phyloP scores from a whole-genome alignment of 2,113 vertebrate genomes.

The Triplophysa rosa region DNA sequence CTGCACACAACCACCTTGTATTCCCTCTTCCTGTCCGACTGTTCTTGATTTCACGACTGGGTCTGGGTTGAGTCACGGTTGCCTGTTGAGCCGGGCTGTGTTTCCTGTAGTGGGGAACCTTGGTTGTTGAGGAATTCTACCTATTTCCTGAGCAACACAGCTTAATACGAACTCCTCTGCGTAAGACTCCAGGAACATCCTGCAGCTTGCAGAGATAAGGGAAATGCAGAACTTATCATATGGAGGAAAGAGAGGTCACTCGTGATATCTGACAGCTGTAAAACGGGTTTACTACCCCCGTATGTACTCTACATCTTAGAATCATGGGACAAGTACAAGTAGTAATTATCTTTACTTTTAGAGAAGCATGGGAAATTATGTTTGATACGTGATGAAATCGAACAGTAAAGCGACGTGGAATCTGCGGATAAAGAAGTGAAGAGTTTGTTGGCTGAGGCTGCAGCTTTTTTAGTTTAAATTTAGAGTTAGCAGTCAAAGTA shows the following conservation, averaged over 20 bases:
- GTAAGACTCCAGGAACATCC: conserved; percentile 22
- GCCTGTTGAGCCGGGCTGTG: background rate
- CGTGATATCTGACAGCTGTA: background rate
- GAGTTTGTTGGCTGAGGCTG: conserved; percentile 27
- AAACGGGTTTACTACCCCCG: background rate
- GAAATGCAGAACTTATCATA: conserved; percentile 38
- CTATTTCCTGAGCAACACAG: conserved; percentile 39
- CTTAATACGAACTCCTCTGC: conserved; percentile 11
- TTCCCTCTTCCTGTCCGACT: background rate
- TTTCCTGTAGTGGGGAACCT: background rate
- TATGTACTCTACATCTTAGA: conserved; percentile 3
- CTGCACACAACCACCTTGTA: background rate
- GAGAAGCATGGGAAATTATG: background rate
- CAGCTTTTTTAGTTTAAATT: conserved; percentile 40
- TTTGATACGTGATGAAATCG: conserved; percentile 11
- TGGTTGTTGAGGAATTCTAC: conserved; percentile 34
- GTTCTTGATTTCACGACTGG: conserved; percentile 5
- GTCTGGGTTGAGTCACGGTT: background rate
- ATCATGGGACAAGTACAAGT: background rate
- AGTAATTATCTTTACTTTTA: conserved; percentile 18
- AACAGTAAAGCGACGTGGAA: background rate
- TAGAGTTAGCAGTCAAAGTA: conserved; percentile 33
- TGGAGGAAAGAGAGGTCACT: conserved; percentile 26
- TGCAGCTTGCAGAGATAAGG: conserved; percentile 41
- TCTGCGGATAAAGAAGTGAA: conserved; percentile 9